These are phyloP conservation scores for Trissolcus japonicus DNA, from an alignment of 2,888 invertebrate species.

Conservation along the genomic window DNA sequence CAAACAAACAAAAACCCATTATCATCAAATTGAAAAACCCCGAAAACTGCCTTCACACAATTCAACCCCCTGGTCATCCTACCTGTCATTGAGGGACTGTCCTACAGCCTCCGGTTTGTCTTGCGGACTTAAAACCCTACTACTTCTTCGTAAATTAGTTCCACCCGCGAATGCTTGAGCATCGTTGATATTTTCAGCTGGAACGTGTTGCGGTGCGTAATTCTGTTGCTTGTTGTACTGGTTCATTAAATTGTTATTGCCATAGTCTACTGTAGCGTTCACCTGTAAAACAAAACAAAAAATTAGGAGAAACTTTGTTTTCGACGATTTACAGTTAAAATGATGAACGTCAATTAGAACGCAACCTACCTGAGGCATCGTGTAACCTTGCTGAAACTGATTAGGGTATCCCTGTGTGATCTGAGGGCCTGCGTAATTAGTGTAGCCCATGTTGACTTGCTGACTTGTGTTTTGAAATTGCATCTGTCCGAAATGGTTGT, in stretches of 20 bases:
- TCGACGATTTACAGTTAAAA: too few species aligned
- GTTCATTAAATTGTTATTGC: conserved; percentile 66
- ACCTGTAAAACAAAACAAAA: conserved; percentile 58
- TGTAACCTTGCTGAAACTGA: conserved; percentile 67
- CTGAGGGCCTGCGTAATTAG: conserved; percentile 42
- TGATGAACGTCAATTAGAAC: too few species aligned
- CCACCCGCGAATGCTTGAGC: conserved; percentile 66
- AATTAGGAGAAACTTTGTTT: too few species aligned
- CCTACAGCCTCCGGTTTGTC: conserved; percentile 69
- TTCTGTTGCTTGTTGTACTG: conserved; percentile 70
- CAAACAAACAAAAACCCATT: background rate
- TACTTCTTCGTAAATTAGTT: conserved; percentile 74
- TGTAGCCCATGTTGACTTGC: conserved; percentile 64
- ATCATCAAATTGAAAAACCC: too few species aligned
- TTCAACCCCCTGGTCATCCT: background rate
- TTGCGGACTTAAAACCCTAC: conserved; percentile 71
- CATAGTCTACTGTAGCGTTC: conserved; percentile 68
- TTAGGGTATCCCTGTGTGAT: conserved; percentile 66
- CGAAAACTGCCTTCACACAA: too few species aligned
- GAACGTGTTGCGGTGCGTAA: conserved; percentile 70
- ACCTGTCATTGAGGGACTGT: conserved; percentile 74
- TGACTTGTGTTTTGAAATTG: conserved; percentile 67
- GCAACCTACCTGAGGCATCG: conserved; percentile 58
- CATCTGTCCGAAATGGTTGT: conserved; percentile 65
- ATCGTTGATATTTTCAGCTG: conserved; percentile 65